Percentiles rank a stretch among this genome's conserved stretches.
Evolutionary conservation across 2,113 vertebrate species (phyloP).

Genomic region (Glareola pratincola): DNA sequence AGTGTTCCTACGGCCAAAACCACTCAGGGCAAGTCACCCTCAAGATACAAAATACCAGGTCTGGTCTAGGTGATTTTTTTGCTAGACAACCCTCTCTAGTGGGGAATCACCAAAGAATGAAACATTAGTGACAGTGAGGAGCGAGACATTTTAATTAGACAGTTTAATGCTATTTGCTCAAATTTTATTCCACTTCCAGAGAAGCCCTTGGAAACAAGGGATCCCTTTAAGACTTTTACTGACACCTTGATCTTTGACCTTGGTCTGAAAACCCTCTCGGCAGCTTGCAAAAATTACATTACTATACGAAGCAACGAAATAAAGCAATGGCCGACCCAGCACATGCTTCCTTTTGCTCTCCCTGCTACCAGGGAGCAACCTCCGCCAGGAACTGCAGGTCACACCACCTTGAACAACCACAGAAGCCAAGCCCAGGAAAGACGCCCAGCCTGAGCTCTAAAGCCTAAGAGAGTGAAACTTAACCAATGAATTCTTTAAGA

Average conservation of each 20-base stretch:
- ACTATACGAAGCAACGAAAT: background rate
- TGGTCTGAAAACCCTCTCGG: background rate
- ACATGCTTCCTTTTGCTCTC: background rate
- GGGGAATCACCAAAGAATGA: background rate
- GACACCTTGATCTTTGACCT: background rate
- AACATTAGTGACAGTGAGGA: fast-evolving
- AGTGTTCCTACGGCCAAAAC: background rate
- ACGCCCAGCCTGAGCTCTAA: background rate
- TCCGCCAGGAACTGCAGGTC: background rate
- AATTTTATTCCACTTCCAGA: background rate
- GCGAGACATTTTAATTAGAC: background rate
- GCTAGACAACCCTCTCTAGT: background rate
- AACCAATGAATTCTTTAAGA: background rate
- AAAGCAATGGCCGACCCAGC: background rate
- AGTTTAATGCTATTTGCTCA: background rate
- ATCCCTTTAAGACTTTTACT: background rate
- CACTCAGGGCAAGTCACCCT: background rate
- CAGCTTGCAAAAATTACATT: background rate
- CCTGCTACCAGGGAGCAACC: background rate
- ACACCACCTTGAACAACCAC: background rate
- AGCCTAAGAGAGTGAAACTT: background rate
- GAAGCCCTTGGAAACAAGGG: background rate
- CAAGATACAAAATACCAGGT: background rate
- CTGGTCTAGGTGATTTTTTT: background rate
- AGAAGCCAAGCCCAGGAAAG: background rate